phyloP scores from a whole-genome alignment of 2,888 invertebrate genomes.

The Pristionchus exspectatus region DNA sequence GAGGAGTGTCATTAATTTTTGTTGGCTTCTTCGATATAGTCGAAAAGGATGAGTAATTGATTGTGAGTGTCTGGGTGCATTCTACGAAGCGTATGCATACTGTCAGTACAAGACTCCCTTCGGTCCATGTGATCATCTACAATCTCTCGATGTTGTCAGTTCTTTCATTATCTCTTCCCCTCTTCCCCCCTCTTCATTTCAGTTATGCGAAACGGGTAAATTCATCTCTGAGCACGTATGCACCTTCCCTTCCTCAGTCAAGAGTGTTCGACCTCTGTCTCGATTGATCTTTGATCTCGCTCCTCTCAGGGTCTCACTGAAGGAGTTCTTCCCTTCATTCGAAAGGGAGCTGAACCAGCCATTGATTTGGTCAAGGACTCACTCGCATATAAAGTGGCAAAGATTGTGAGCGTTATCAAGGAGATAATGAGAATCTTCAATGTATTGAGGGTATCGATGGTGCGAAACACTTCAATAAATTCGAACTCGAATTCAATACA shows the following conservation, averaged over 20 bases:
- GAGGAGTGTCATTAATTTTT: background rate
- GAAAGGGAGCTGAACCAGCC: slow-evolving; percentile 44
- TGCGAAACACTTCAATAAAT: background rate
- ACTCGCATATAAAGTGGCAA: slow-evolving; percentile 40
- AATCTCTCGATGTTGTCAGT: background rate
- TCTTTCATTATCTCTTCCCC: background rate
- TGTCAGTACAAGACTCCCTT: slow-evolving; percentile 51
- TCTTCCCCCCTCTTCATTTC: background rate
- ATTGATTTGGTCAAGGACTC: slow-evolving; percentile 32
- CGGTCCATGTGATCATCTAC: slow-evolving; percentile 25
- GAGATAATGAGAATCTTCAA: background rate
- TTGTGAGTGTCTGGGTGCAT: slow-evolving; percentile 37
- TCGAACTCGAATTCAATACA: background rate
- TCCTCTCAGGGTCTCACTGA: slow-evolving; percentile 41
- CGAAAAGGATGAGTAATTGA: background rate
- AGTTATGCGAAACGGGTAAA: slow-evolving; percentile 49
- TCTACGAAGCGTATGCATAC: slow-evolving; percentile 17
- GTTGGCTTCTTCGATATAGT: no score
- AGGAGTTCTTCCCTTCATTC: slow-evolving; percentile 32
- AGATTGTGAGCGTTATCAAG: background rate
- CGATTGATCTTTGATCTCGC: background rate
- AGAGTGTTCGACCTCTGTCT: slow-evolving; percentile 6
- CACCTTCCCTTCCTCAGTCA: slow-evolving; percentile 22
- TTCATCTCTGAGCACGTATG: slow-evolving; percentile 23
- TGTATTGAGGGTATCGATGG: background rate